A percentile compares a stretch with the other conserved stretches of the same genome.
phyloP scores from a whole-genome alignment of 2,888 invertebrate species.

The Lymantria dispar region DNA sequence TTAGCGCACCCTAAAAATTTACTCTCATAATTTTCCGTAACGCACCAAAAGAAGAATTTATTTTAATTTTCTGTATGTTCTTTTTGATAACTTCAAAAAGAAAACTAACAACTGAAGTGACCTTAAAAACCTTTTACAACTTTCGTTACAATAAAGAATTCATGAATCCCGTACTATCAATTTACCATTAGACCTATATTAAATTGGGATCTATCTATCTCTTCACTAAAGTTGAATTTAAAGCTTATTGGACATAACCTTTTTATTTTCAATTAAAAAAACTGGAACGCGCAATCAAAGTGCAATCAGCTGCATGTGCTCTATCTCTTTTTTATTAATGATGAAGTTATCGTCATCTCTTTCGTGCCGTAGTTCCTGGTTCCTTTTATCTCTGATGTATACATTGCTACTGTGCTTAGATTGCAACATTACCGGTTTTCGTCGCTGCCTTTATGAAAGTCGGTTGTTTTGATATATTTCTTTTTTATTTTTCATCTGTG shows the following conservation, averaged over 20 bases:
- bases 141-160: too few relatives aligned
- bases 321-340: slow-evolving; percentile 9
- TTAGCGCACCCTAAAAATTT: too few relatives aligned
- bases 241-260: slow-evolving; percentile 20
- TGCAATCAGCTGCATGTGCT: slow-evolving; percentile 26
- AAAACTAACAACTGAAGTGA: too few relatives aligned
- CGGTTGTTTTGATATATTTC: too few relatives aligned
- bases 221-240: slow-evolving; percentile 11
- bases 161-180: neutral
- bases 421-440: too few relatives aligned
- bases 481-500: too few relatives aligned
- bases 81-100: too few relatives aligned
- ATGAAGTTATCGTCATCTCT: slow-evolving; percentile 5
- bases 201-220: neutral
- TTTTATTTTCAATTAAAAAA: slow-evolving; percentile 23
- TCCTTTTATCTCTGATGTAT: slow-evolving; percentile 13
- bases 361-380: slow-evolving; percentile 15
- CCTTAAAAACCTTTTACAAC: too few relatives aligned
- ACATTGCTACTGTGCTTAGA: slow-evolving; percentile 6
- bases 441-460: too few relatives aligned
- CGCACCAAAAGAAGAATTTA: too few relatives aligned
- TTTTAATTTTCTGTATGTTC: too few relatives aligned
- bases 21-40: too few relatives aligned
- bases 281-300: slow-evolving; percentile 30
- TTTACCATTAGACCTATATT: neutral